Base-by-base conservation (phyloP, 2,113 vertebrate genomes). In the Micromys minutus region DNA sequence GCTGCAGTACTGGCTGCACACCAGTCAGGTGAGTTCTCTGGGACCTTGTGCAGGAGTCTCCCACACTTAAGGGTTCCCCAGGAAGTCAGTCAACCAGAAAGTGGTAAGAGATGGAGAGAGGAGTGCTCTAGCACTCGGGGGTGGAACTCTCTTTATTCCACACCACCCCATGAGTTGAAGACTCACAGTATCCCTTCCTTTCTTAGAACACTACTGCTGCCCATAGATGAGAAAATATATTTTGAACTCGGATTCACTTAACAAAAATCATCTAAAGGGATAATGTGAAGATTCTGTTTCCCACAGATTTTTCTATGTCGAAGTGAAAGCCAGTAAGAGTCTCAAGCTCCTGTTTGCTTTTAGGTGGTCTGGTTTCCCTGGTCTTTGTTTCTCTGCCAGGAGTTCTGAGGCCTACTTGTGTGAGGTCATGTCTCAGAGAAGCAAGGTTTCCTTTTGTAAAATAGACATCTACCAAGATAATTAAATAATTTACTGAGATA, bases 1-100 rank as follows among this genome's bases (percentile, higher is more conserved):
- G 95, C 98, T 99, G 97, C 99, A 98, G 89, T 99, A 99, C 90
- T 99, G 99, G 99, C 99, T 99, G 84, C 99, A 99, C 93, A 99
- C 99, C 36, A 99, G 99, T 97, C 99, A 99, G 99, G 99, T 99
- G 97, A 0, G 95, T 97, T 87, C 71, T 45, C 0, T 2, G 9
- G 5, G 36, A 2, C 0, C 42, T 2, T 17, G 39, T 10, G 87
- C 72, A 24, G 5, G 1, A 3, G 42, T 42, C 81, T n/a, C 50
- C 0, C 29, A 42, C 4, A 1, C 0, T 1, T 36, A 57, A 74
- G 57, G 45, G 31, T 50, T 39, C 39, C 67, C 50, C 0, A 19
- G 0, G 57, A 39, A 75, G 47, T 29, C 5, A 55, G 50, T 79
- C 45, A 55, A 21, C 50, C 42, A 57, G 76, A 26, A 76, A 31